Base-by-base conservation (phyloP, 2,888 invertebrate genomes). In the Troglohyphantes excavatus region DNA sequence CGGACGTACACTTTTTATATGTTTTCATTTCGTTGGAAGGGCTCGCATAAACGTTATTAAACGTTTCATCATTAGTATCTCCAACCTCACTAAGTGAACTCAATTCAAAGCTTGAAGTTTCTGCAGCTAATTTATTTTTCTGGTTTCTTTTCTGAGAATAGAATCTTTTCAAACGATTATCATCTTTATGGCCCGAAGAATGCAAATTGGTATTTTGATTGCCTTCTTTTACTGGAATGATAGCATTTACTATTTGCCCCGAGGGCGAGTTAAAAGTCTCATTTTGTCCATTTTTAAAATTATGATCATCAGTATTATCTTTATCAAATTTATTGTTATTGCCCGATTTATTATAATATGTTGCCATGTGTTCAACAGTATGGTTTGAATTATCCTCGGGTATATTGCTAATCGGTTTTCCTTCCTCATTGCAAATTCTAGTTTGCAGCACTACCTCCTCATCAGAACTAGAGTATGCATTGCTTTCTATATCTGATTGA, bases 361-460 rank as follows among this genome's bases (percentile, higher is more conserved):
- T 17, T 53, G 7, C 39, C 7, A 53, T 53, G n/a, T n/a, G 2
- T 11, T 46, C 26, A 46, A 23, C 46, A 33, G 7, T 33, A 29
- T 33, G n/a, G 11, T 33, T 29, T 9, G 68, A 39, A 46, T 26
- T 72, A 17, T 46, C n/a, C 13, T 13, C 39, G 39, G 21, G 39
- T 29, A 29, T 59, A 27, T 53, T 53, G 17, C 53, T 53, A 53
- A 53, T n/a, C n/a, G 13, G 17, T 53, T 53, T 53, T 53, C 53
- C 53, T n/a, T 53, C 53, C 17, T 59, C 27, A 17, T 68, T 29
- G 29, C 17, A 78, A 21, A 61, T 70, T n/a, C 86, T 67, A 2
- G 39, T 86, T 86, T 78, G 78, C 26, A 78, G 21, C 61, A 86
- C 53, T 11, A 72, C n/a, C 21, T 67, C 86, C 6, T 85, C 85